Conservation (phyloP, 1,140 invertebrate genomes). For the Sitodiplosis mosellana region DNA sequence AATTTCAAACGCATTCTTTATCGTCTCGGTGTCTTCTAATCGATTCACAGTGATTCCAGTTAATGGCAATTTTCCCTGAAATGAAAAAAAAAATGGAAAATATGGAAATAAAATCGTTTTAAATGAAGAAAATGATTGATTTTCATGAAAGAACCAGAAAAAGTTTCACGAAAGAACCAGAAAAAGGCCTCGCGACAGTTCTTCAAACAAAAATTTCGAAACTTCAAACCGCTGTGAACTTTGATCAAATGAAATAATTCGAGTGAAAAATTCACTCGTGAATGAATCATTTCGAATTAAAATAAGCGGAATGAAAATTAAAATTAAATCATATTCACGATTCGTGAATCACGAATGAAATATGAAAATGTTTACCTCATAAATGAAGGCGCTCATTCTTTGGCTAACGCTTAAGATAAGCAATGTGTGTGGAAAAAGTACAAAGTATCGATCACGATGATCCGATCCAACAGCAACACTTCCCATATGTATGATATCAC, state of each 20-base stretch:
- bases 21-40: slow-evolving; percentile 58
- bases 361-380: slow-evolving; percentile 57
- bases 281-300: too few relatives aligned
- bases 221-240: too few relatives aligned
- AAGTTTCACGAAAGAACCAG: slow-evolving; percentile 1
- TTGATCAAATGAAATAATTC: too few relatives aligned
- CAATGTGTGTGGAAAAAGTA: slow-evolving; percentile 73
- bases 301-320: too few relatives aligned
- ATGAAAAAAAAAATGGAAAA: neutral
- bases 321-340: too few relatives aligned
- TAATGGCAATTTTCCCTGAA: slow-evolving; percentile 73
- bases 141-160: neutral
- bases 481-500: slow-evolving; percentile 52
- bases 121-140: neutral
- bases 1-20: slow-evolving; percentile 84
- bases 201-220: too few relatives aligned
- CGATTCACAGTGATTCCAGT: slow-evolving; percentile 63
- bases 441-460: slow-evolving; percentile 77
- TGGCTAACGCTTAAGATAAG: slow-evolving; percentile 81
- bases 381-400: slow-evolving; percentile 84
- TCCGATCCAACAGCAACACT: slow-evolving; percentile 67
- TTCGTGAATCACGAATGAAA: too few relatives aligned
- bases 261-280: too few relatives aligned
- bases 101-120: neutral
- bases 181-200: too few relatives aligned